Evolutionary conservation across 2,888 invertebrate species (phyloP), one percentile per base, ranked within the genome.

Genomic region (Agriopis aurantiaria): DNA sequence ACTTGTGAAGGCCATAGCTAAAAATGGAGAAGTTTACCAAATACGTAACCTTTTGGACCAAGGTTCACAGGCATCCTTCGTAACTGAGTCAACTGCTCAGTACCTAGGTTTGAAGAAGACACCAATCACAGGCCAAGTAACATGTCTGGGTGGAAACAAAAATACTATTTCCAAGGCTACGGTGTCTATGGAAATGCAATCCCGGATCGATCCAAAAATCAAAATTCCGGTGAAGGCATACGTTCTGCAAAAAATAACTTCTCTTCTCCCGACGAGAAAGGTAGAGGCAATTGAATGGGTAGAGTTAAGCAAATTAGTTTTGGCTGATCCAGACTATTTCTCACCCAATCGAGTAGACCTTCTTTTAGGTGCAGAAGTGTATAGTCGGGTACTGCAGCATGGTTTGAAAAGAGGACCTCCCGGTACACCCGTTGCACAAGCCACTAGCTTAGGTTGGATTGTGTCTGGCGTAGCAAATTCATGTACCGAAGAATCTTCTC

Each of bases 41-140:
- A 14, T 41, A 3, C 41, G 56, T 14, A 41, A 43, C 9, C 14
- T 56, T 9, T 14, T 56, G 9, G 56, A 56, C 11, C 56, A 56
- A 9, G 56, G 56, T 0, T 56, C 56, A 14, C 41, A 56, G 14
- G 41, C 11, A 4, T 56, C 56, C 3, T 56, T 56, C 14, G 14
- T 56, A 8, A 43, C 56, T 41, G 56, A 56, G 8, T 12, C 56
- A 4, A 56, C 43, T 3, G 56, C 14, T 14, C 56, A 56, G 56
- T 43, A 56, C 14, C 14, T 43, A 14, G 56, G 56, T 8, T 56
- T 56, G n/a, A 56, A 56, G 8, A 56, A 43, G 17, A 11, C 56
- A 14, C 43, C 43, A 43, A 11, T 12, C n/a, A 56, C n/a, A 14
- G 14, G 8, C 14, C 41, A 56, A 56, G n/a, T 49, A 1, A n/a